Base-by-base conservation (phyloP, 2,888 invertebrate genomes). In the Lottia scabra region DNA sequence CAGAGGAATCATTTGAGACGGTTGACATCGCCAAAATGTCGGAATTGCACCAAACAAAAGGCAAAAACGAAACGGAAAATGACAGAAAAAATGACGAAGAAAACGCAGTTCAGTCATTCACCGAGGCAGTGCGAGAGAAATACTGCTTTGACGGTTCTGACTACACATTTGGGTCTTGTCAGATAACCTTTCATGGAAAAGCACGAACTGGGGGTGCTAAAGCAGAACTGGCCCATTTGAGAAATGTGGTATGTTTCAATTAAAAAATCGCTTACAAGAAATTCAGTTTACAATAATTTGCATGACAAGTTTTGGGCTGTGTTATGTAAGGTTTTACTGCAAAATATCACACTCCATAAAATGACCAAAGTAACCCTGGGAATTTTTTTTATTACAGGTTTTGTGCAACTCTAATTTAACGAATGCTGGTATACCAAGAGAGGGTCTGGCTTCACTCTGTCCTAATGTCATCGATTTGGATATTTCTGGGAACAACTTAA, bases 401-500 rank as follows among this genome's bases (percentile, higher is more conserved):
- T 72, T 86, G 30, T 78, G 74, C 67, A 73, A 81, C 30, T 71
- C 76, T 73, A 68, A 68, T 19, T 79, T 86, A 15, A 74, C 78
- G 15, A 70, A 72, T 43, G 83, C 84, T 19, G 86, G 84, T 8
- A 63, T 85, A 27, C 83, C 84, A 38, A 62, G 71, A 0, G 75
- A 71, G 10, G 83, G 82, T 4, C 74, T 86, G 45, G 70, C 38
- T 23, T 77, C 80, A 13, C 68, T 86, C 16, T 86, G 86, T 78
- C 95, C 95, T 0, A 92, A 92, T 85, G 91, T 95, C 19, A 90
- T 92, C 65, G 93, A 93, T 82, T 87, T 96, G 69, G 95, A 95
- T 88, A 90, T 96, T 19, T 94, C 95, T 0, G 92, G 92, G 82
- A 96, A 95, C 90, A 90, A 95, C 81, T 91, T 96, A 78, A 91